These are phyloP conservation scores for Eupeodes latifasciatus DNA, from an alignment of 2,888 invertebrate genomes.

Conservation along the genomic window DNA sequence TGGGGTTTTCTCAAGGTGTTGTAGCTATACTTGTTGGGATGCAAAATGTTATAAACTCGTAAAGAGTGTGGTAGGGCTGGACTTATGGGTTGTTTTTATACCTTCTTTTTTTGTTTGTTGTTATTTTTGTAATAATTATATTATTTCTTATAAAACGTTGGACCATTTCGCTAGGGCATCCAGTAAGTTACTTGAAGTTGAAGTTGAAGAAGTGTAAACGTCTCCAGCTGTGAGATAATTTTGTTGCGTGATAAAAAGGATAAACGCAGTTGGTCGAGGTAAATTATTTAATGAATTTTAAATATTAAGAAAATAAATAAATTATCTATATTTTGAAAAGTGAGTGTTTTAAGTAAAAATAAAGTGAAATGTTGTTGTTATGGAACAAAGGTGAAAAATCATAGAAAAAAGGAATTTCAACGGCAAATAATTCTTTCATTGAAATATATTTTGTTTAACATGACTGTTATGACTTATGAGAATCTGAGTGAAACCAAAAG, in stretches of 20 bases:
- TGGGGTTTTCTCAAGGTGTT: conserved; percentile 69
- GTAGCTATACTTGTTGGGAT: conserved; percentile 24
- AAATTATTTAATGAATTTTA: not conserved
- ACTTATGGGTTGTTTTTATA: conserved; percentile 10
- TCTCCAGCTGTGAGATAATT: conserved; percentile 47
- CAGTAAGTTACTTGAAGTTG: conserved; percentile 78
- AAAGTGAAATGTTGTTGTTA: no score
- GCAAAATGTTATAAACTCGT: not conserved
- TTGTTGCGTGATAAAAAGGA: conserved; percentile 55
- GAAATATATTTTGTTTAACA: no score
- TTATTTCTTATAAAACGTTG: conserved; percentile 82
- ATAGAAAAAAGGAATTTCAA: no score
- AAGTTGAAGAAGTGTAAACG: conserved; percentile 48
- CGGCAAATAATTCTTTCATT: no score
- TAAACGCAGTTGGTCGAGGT: conserved; percentile 61
- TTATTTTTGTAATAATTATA: conserved; percentile 10
- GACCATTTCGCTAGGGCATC: conserved; percentile 77
- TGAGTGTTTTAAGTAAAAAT: no score
- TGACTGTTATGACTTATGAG: no score
- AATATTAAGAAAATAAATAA: not conserved
- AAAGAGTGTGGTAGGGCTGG: conserved; percentile 58
- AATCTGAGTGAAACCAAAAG: no score
- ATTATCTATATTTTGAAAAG: no score
- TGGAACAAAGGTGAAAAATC: no score
- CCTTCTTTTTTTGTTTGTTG: not conserved